Conservation (phyloP, 2,113 vertebrate species). For the Menura novaehollandiae region DNA sequence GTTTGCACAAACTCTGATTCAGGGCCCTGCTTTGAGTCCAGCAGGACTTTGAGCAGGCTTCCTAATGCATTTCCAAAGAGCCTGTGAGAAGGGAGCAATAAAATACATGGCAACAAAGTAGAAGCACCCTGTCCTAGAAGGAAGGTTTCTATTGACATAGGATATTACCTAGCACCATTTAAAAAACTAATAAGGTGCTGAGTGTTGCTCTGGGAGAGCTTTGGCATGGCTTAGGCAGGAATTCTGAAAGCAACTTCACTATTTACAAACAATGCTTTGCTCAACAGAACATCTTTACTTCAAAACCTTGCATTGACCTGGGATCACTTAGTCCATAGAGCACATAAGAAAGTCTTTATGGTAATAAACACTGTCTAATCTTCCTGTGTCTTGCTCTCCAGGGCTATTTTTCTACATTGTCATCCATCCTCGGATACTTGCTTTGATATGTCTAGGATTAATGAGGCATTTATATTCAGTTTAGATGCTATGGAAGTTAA, state of each 20-base stretch:
- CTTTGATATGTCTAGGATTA: slow-evolving; percentile 15
- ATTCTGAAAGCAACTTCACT: neutral
- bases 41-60: neutral
- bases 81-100: neutral
- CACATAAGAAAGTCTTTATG: neutral
- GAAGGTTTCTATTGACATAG: slow-evolving; percentile 2
- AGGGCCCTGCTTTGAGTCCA: neutral
- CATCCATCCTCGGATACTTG: neutral
- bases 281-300: neutral
- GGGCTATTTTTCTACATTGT: neutral
- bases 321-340: neutral
- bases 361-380: neutral
- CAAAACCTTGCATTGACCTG: neutral
- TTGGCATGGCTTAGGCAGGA: neutral
- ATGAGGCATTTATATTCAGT: slow-evolving; percentile 17
- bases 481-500: neutral
- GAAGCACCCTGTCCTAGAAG: neutral
- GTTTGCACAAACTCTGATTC: neutral
- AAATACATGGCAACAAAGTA: neutral
- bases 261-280: neutral
- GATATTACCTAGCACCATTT: neutral
- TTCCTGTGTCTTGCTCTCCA: neutral
- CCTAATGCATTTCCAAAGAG: neutral
- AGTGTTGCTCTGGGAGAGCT: neutral
- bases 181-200: neutral